Evolutionary conservation across 2,888 invertebrate species (phyloP), one percentile per base, ranked within the genome.

Genomic region (Desoria tigrina): DNA sequence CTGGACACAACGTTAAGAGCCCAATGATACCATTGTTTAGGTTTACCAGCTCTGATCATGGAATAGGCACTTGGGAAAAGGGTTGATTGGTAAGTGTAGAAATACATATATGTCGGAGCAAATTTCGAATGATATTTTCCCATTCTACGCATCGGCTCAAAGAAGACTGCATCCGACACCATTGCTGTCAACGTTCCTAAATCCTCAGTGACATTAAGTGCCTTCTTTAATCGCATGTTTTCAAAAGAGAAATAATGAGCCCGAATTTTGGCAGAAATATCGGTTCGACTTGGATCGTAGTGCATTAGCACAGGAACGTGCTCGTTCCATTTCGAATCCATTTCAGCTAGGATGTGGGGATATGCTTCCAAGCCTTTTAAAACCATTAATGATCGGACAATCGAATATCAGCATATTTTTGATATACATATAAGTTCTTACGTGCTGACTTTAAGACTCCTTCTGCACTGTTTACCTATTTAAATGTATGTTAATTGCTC

Each of bases 41-140:
- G 67, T 32, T 53, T 50, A 49, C 67, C 62, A 24, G 66, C 61
- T 51, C 68, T 42, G 32, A 61, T 56, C 56, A 66, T 26, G 39
- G 62, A 39, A 64, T 61, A 68, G 39, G 64, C 18, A 54, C 71
- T 57, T 55, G 71, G 56, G 57, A 71, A 50, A 28, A 66, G 59
- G n/a, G 61, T 63, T 1, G 69, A 71, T 50, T 60, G 56, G 54
- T 72, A 71, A 1, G 59, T 58, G 58, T 69, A 73, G 42, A 71
- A 74, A 55, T 73, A 73, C n/a, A 69, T 32, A 51, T 73, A 73
- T 9, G 71, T 69, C 1, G 72, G 72, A 21, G 72, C 64, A 9
- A 56, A 55, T 55, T 71, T 69, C 14, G 69, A 63, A 28, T 71
- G 71, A 7, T 69, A 49, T 7, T 54, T 42, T 1, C 66, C 70